Evolutionary conservation across 2,113 vertebrate genomes (phyloP), one percentile per base, ranked within the genome.

Genomic region (Sprattus sprattus): DNA sequence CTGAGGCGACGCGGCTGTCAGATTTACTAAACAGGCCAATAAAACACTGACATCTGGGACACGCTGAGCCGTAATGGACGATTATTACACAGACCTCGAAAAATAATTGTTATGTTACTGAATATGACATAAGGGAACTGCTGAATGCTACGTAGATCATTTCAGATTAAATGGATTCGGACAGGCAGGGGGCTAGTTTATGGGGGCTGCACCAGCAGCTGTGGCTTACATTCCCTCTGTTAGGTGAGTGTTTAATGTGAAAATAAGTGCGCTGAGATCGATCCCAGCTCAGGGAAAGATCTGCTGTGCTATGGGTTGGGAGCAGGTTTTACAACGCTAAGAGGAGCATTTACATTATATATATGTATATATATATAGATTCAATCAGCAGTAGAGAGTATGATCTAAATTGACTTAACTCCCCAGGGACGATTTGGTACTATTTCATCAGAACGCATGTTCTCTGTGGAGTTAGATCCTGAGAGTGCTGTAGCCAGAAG

Each of bases 1-100:
- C 84, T 78, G 81, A 88, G 84, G 64, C 25, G 7, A 13, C 25
- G 9, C 2, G 64, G 64, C 64, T 71, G 64, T 71, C 64, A 71
- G 64, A 28, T 71, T 71, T 11, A 71, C 64, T 71, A 32, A 32
- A 25, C 25, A 28, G 64, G 28, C 64, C 64, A 71, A 71, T 71
- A 71, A 71, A 71, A 32, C 64, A 28, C 64, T 71, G 64, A 32
- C 64, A 32, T 71, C 6, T 71, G 64, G n/a, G n/a, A 71, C 64
- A 71, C 13, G 64, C 8, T 28, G 64, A 2, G n/a, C n/a, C 7
- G 32, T 71, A 71, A 71, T 32, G 11, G 64, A 25, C 25, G 25
- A 71, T 71, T 71, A 71, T 71, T 71, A 71, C 64, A 9, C 25
- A 71, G 8, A 71, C 25, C 25, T 71, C 25, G 25, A 28, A 71